Percentiles rank a stretch among this genome's conserved stretches.
Evolutionary conservation across 2,113 vertebrate species (phyloP).

Genomic region (Laticauda colubrina): DNA sequence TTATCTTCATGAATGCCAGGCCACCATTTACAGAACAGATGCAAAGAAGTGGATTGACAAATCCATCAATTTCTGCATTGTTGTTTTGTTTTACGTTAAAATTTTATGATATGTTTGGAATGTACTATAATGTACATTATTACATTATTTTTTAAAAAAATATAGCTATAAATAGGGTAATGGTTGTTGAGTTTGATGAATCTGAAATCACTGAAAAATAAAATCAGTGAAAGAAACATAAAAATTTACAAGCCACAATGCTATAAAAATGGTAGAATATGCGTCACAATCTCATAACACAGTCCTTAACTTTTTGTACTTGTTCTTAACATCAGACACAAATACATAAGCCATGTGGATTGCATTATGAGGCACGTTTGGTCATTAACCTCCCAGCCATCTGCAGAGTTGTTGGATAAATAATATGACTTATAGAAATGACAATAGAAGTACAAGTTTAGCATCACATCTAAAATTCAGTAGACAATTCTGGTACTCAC

Average conservation of each 20-base stretch:
- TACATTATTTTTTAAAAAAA: background rate
- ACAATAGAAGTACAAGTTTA: background rate
- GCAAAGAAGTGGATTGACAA: background rate
- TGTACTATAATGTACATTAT: background rate
- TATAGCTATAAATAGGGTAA: background rate
- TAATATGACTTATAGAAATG: background rate
- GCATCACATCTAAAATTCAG: conserved; percentile 1
- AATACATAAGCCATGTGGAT: background rate
- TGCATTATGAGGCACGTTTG: background rate
- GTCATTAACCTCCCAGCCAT: background rate
- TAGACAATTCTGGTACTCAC: background rate
- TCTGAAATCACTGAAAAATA: background rate
- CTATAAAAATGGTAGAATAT: background rate
- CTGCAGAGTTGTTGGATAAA: background rate
- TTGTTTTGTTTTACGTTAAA: conserved; percentile 4
- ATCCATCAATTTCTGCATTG: background rate
- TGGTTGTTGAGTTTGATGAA: background rate
- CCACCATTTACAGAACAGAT: background rate
- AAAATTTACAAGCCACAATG: background rate
- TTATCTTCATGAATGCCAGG: conserved; percentile 11
- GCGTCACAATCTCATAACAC: background rate
- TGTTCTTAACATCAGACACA: background rate
- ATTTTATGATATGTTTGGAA: conserved; percentile 6
- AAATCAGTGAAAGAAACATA: background rate
- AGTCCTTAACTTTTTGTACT: background rate